A percentile compares a stretch with the other conserved stretches of the same genome.
These are phyloP conservation scores for Takifugu flavidus DNA, from an alignment of 2,113 vertebrate genomes.

Conservation along the genomic window DNA sequence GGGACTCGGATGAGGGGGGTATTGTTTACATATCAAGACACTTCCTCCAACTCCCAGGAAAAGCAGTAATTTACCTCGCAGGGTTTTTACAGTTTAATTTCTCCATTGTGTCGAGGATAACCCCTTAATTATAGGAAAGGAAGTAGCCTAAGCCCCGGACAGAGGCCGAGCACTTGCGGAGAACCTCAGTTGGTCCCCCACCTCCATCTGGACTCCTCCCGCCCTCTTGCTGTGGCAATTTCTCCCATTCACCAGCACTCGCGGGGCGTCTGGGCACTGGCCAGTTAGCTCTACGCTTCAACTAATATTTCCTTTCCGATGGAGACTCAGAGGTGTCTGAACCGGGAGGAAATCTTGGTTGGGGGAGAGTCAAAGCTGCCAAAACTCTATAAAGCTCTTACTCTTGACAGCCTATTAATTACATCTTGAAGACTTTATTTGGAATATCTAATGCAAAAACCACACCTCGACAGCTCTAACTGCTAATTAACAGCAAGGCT, in stretches of 20 bases:
- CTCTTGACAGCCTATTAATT: conserved; percentile 19
- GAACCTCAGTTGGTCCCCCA: conserved; percentile 13
- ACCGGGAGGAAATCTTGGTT: conserved; percentile 18
- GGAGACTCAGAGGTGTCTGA: conserved; percentile 60
- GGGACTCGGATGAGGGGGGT: conserved; percentile 50
- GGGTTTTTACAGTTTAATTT: conserved; percentile 64
- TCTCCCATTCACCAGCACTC: conserved; percentile 53
- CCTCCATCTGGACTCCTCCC: conserved; percentile 16
- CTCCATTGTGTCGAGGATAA: conserved; percentile 64
- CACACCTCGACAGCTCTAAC: conserved; percentile 8
- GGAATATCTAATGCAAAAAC: conserved; percentile 19
- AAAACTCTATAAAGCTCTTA: conserved; percentile 11
- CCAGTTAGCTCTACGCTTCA: conserved; percentile 52
- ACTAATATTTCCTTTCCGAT: conserved; percentile 58
- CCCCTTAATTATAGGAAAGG: conserved; percentile 60
- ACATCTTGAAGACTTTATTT: conserved; percentile 26
- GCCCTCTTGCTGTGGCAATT: conserved; percentile 29
- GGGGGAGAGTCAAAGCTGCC: conserved; percentile 13
- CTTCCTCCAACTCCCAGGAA: conserved; percentile 62
- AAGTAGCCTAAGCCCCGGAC: conserved; percentile 62
- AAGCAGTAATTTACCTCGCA: conserved; percentile 67
- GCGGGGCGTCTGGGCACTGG: conserved; percentile 41
- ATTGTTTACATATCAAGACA: conserved; percentile 69
- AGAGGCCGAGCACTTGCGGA: conserved; percentile 43
- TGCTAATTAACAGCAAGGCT: conserved; percentile 13